Evolutionary conservation across 2,888 invertebrate genomes (phyloP).

Genomic region (Parochlus steinenii): DNA sequence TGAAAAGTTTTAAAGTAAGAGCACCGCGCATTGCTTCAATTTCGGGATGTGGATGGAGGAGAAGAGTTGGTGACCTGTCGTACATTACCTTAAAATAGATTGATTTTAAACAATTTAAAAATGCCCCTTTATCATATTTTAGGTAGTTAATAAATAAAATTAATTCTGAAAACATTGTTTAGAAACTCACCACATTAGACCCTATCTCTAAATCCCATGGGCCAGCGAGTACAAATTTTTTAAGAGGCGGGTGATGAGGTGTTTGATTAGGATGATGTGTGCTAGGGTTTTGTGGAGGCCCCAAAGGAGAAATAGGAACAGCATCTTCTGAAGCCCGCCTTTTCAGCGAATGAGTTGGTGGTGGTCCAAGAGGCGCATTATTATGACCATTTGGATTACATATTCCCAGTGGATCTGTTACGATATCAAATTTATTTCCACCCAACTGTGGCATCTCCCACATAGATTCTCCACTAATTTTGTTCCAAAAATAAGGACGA

Average conservation of each 20-base stretch:
- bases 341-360: constrained; percentile 34
- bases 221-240: constrained; percentile 74
- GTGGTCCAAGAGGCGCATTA: constrained; percentile 8
- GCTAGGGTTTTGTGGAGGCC: constrained; percentile 19
- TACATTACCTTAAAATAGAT: too few species aligned
- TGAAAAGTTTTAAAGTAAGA: constrained; percentile 66
- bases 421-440: constrained; percentile 58
- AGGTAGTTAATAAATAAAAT: too few species aligned
- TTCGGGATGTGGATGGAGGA: constrained; percentile 89
- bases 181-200: constrained; percentile 67
- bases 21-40: constrained; percentile 75
- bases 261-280: constrained; percentile 24
- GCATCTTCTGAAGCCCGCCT: constrained; percentile 63
- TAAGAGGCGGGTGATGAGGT: constrained; percentile 48
- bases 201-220: constrained; percentile 92
- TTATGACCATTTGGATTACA: constrained; percentile 28
- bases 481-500: constrained; percentile 93
- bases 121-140: too few species aligned
- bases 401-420: constrained; percentile 82
- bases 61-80: constrained; percentile 68
- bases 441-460: constrained; percentile 88
- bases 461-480: constrained; percentile 84
- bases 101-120: too few species aligned
- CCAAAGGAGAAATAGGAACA: neutral
- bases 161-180: too few species aligned